Evolutionary conservation across 1,140 invertebrate species (phyloP).

Genomic region (Reticulitermes speratus): DNA sequence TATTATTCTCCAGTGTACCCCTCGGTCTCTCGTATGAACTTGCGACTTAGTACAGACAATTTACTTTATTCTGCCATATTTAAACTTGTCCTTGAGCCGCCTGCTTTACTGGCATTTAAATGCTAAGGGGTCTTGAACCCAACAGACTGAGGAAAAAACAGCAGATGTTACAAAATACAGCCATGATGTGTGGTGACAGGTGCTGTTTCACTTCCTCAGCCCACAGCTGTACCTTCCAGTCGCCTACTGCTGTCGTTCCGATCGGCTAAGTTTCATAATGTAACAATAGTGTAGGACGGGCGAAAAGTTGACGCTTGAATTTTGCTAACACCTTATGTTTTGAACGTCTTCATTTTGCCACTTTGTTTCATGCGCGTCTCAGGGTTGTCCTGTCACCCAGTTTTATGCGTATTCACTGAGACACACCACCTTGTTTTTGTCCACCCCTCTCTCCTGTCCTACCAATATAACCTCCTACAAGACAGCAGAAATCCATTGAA

Average conservation of each 20-base stretch:
- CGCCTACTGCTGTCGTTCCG: conserved; percentile 1
- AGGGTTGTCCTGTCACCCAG: no score
- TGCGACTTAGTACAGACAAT: not conserved
- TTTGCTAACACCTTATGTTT: not conserved
- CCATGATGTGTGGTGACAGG: not conserved
- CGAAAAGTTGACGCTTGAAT: not conserved
- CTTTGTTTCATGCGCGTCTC: no score
- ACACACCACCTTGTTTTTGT: no score
- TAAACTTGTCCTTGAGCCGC: not conserved
- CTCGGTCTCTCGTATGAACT: no score
- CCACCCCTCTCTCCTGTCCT: no score
- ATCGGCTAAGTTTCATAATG: not conserved
- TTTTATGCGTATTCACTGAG: no score
- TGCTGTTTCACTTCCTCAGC: not conserved
- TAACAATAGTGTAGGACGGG: not conserved
- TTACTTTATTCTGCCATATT: not conserved
- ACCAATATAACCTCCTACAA: no score
- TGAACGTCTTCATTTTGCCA: no score
- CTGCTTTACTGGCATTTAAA: not conserved
- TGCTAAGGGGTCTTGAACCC: not conserved
- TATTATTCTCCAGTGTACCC: no score
- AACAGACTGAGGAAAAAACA: not conserved
- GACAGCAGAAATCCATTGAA: no score
- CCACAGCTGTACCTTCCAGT: not conserved
- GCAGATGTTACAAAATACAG: not conserved